Percentiles rank a stretch among this genome's conserved stretches.
phyloP scores from a whole-genome alignment of 2,888 invertebrate species.

The Drosophila algonquin region DNA sequence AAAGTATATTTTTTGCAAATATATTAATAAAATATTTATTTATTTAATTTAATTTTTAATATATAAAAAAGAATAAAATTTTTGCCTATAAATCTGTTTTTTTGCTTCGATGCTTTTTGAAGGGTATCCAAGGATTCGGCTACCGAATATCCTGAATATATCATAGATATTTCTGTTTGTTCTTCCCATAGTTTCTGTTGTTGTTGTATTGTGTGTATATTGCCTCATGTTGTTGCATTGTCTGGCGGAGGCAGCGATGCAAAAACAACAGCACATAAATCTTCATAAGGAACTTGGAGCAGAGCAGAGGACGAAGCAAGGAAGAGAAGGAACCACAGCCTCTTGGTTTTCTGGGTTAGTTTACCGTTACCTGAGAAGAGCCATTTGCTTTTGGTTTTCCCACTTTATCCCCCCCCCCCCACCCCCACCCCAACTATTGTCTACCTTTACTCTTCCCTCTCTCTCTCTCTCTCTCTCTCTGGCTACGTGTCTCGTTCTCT shows the following conservation, averaged over 20 bases:
- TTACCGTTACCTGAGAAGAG: slow-evolving; percentile 58
- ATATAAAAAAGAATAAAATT: too few relatives aligned
- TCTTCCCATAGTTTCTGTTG: slow-evolving; percentile 20
- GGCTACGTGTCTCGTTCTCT: background rate
- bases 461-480: background rate
- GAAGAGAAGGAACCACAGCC: slow-evolving; percentile 38
- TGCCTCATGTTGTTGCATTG: slow-evolving; percentile 32
- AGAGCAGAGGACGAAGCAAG: slow-evolving; percentile 8
- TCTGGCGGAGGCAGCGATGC: slow-evolving; percentile 58
- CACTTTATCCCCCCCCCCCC: slow-evolving; percentile 1
- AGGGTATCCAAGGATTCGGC: background rate
- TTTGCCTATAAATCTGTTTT: too few relatives aligned
- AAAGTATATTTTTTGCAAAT: too few relatives aligned
- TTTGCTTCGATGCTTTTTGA: too few relatives aligned
- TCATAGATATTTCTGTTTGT: background rate
- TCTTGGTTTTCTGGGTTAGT: slow-evolving; percentile 49
- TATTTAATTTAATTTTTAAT: too few relatives aligned
- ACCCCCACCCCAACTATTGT: background rate
- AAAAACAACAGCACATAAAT: slow-evolving; percentile 65
- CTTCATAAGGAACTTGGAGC: slow-evolving; percentile 72
- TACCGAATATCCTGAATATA: background rate
- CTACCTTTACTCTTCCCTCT: background rate
- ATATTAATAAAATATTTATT: too few relatives aligned
- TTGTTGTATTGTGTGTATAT: slow-evolving; percentile 10
- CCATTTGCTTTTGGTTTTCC: slow-evolving; percentile 61